Conservation (phyloP, 1,140 invertebrate genomes). For the Propsilocerus akamusi region DNA sequence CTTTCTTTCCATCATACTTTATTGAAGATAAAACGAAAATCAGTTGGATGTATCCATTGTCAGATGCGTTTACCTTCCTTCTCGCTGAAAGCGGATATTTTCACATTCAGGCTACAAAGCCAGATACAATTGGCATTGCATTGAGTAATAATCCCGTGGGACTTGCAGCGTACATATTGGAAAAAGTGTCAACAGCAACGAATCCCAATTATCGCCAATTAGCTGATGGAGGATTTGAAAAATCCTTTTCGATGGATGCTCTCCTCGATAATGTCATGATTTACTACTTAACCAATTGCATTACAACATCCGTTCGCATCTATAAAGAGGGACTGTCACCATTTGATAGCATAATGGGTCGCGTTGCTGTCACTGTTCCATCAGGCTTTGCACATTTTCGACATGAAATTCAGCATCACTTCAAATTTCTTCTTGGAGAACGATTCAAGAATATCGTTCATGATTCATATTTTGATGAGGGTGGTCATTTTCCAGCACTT, state of each 20-base stretch:
- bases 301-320: slow-evolving; percentile 54
- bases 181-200: slow-evolving; percentile 69
- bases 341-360: slow-evolving; percentile 26
- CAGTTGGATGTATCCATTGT: slow-evolving; percentile 40
- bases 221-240: slow-evolving; percentile 51
- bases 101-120: slow-evolving; percentile 74
- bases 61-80: slow-evolving; percentile 24
- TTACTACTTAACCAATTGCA: slow-evolving; percentile 62
- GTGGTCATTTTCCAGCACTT: slow-evolving; percentile 75
- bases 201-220: slow-evolving; percentile 33
- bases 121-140: slow-evolving; percentile 61
- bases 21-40: slow-evolving; percentile 31
- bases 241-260: slow-evolving; percentile 43
- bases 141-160: slow-evolving; percentile 49
- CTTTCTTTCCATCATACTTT: slow-evolving; percentile 32
- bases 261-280: slow-evolving; percentile 78
- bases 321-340: slow-evolving; percentile 45
- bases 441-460: slow-evolving; percentile 44
- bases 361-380: slow-evolving; percentile 38
- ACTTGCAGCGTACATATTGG: slow-evolving; percentile 63
- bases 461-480: slow-evolving; percentile 34
- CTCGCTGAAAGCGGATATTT: slow-evolving; percentile 60
- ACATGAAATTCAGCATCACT: slow-evolving; percentile 36
- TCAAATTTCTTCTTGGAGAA: slow-evolving; percentile 34
- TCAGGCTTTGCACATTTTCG: slow-evolving; percentile 42